Conservation (phyloP, 53 echinoderm and acorn worm genomes). For the Crossaster papposus region DNA sequence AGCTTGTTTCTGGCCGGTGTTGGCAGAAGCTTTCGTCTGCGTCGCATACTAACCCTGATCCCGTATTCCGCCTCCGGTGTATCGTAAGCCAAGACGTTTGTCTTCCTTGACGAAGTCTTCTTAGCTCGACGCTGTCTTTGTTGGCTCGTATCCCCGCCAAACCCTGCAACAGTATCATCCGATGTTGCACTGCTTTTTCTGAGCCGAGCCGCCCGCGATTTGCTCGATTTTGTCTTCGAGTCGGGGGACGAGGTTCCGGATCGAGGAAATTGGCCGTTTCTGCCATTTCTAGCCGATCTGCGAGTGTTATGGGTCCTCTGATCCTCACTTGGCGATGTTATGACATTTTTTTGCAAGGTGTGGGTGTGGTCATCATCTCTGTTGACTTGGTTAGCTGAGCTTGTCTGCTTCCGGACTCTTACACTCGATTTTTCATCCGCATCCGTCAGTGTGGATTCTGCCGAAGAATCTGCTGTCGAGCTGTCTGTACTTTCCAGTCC, state of each 20-base stretch:
- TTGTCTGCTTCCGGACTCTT: not conserved
- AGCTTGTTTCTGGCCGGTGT: constrained; percentile 54
- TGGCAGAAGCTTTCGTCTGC: constrained; percentile 73
- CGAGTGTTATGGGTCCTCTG: not conserved
- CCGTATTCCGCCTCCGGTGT: constrained; percentile 87
- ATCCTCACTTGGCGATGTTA: not conserved
- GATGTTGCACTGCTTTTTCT: not conserved
- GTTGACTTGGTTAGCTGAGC: not conserved
- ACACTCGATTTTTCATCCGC: not conserved
- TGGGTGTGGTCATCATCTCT: not conserved
- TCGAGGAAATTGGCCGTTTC: not conserved
- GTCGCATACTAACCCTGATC: constrained; percentile 62
- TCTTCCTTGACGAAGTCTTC: not conserved
- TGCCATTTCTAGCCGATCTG: not conserved
- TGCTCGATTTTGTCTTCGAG: not conserved
- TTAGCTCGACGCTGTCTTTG: not conserved
- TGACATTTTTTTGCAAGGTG: not conserved
- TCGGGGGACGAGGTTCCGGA: not conserved
- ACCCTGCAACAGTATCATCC: not conserved
- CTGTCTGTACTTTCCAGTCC: not conserved
- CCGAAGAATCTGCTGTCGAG: not conserved
- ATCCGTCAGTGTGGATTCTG: not conserved
- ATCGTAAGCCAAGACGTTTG: constrained; percentile 67
- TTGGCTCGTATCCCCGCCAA: not conserved
- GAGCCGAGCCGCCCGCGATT: not conserved